Conservation (phyloP, 1,140 invertebrate species). For the Drosophila parvula region DNA sequence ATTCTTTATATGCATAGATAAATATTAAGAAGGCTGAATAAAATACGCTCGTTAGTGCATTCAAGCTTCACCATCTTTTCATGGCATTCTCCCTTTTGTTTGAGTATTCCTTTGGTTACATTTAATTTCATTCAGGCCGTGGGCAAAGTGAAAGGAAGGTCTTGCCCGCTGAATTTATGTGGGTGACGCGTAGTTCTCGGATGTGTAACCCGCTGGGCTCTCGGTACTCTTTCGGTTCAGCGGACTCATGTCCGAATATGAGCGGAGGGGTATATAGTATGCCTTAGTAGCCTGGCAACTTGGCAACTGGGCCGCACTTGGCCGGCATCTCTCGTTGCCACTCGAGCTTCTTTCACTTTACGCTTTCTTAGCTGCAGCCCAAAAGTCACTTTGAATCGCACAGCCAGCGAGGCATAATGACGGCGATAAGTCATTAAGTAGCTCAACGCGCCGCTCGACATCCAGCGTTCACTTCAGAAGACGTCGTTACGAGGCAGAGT, state of each 20-base stretch:
- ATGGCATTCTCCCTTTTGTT: constrained; percentile 28
- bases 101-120: constrained; percentile 19
- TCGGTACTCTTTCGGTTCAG: constrained; percentile 34
- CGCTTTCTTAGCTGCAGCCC: constrained; percentile 69
- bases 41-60: constrained; percentile 10
- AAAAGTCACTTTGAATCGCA: constrained; percentile 47
- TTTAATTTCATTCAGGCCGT: constrained; percentile 65
- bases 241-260: constrained; percentile 35
- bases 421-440: constrained; percentile 77
- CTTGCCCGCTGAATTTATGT: constrained; percentile 52
- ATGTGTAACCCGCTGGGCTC: constrained; percentile 44
- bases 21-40: background rate
- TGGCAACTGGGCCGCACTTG: constrained; percentile 47
- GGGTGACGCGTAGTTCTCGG: constrained; percentile 57
- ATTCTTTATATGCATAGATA: background rate
- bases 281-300: constrained; percentile 13
- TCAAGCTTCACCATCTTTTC: constrained; percentile 5
- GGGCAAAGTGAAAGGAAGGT: constrained; percentile 62
- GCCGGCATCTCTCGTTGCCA: constrained; percentile 53
- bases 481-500: constrained; percentile 40
- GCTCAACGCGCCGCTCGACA: constrained; percentile 36
- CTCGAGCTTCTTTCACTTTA: constrained; percentile 72
- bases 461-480: constrained; percentile 44
- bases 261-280: constrained; percentile 5
- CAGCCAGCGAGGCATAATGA: constrained; percentile 68